These are phyloP conservation scores for Mirounga angustirostris DNA, from an alignment of 2,113 vertebrate species.

Conservation along the genomic window DNA sequence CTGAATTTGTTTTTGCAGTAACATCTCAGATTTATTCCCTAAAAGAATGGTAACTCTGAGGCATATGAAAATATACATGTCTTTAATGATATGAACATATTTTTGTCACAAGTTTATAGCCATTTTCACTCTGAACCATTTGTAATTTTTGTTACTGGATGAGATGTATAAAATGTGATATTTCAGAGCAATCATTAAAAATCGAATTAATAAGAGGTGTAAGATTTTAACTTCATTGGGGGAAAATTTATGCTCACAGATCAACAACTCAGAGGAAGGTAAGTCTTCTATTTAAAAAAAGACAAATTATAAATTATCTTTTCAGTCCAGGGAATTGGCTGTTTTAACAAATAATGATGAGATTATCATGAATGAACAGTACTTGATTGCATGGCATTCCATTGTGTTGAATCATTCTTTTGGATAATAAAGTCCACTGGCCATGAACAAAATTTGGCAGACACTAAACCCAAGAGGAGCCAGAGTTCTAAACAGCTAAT, in stretches of 20 bases:
- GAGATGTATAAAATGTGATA: not conserved
- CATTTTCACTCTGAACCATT: not conserved
- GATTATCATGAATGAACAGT: slow-evolving; percentile 31
- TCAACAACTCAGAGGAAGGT: not conserved
- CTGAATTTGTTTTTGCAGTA: slow-evolving; percentile 4
- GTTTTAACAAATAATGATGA: slow-evolving; percentile 15
- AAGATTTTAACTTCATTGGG: not conserved
- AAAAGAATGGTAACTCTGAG: not conserved
- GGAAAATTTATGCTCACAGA: not conserved
- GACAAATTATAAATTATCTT: not conserved
- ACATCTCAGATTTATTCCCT: not conserved
- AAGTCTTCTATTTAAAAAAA: not conserved
- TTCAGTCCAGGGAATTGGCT: not conserved
- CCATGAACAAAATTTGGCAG: slow-evolving; percentile 25
- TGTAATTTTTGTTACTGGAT: not conserved
- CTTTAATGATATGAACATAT: not conserved
- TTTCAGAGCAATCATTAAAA: not conserved
- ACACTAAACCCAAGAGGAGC: not conserved
- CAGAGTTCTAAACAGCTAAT: slow-evolving; percentile 54
- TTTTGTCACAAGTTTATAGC: not conserved
- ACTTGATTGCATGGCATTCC: not conserved
- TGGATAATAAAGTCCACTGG: not conserved
- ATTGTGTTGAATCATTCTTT: not conserved
- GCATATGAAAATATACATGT: not conserved
- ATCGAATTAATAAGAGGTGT: not conserved